Conservation (phyloP, 2,113 vertebrate species). For the Sander lucioperca region DNA sequence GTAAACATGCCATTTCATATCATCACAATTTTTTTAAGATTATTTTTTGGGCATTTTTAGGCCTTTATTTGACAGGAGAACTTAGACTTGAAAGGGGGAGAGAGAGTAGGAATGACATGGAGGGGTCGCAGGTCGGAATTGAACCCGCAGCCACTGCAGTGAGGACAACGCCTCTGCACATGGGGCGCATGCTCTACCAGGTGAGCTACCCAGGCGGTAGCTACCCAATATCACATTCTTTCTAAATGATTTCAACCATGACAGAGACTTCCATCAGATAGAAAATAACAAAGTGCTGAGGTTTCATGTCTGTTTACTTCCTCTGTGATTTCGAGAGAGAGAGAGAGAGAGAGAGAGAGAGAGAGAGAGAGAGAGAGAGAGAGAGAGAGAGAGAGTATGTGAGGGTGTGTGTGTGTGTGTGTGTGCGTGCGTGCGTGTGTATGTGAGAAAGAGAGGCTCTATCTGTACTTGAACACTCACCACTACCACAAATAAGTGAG, state of each 20-base stretch:
- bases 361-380: not conserved
- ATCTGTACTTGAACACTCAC: constrained; percentile 68
- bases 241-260: constrained; percentile 51
- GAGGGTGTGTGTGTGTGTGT: not conserved
- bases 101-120: no score
- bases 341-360: constrained; percentile 32
- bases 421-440: no score
- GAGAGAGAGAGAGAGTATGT: not conserved
- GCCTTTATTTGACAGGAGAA: no score
- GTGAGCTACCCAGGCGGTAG: no score
- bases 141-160: no score
- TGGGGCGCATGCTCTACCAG: no score
- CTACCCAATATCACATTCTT: not conserved
- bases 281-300: constrained; percentile 67
- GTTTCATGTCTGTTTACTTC: constrained; percentile 71
- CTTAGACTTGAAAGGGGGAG: no score
- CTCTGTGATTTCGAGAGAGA: constrained; percentile 72
- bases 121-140: no score
- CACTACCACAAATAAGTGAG: constrained; percentile 75
- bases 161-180: no score
- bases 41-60: no score
- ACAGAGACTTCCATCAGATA: constrained; percentile 53
- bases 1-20: constrained; percentile 3
- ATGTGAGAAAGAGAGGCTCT: constrained; percentile 28
- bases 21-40: no score